These are phyloP conservation scores for Neoitamus cyanurus DNA, from an alignment of 2,888 invertebrate genomes.

Conservation along the genomic window DNA sequence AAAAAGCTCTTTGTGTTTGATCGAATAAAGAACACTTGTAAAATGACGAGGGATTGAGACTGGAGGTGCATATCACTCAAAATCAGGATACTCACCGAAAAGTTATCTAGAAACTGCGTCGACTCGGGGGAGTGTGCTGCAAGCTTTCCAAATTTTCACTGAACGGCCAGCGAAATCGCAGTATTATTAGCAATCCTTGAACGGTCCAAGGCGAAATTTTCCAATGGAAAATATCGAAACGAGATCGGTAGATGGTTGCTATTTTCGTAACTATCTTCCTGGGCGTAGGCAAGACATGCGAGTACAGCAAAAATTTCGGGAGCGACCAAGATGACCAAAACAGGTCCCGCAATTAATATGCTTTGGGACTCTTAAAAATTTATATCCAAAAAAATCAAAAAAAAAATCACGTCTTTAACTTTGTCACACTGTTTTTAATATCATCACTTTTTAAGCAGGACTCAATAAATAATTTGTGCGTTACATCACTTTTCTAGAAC, in stretches of 20 bases:
- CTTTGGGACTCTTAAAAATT: neutral
- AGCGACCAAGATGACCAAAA: neutral
- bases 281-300: neutral
- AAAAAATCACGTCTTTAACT: neutral
- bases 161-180: conserved; percentile 13
- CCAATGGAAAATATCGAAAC: conserved; percentile 28
- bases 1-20: neutral
- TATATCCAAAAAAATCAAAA: neutral
- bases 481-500: neutral
- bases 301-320: conserved; percentile 18
- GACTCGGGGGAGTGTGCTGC: conserved; percentile 2
- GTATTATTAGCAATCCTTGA: conserved; percentile 43
- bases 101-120: neutral
- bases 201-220: conserved; percentile 12
- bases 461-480: neutral
- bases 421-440: neutral
- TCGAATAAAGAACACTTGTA: neutral
- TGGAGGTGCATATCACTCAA: neutral
- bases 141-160: conserved; percentile 18
- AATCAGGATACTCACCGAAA: conserved; percentile 14
- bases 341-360: neutral
- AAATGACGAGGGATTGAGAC: neutral
- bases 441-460: neutral
- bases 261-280: conserved; percentile 35
- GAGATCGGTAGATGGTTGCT: neutral